Conservation (phyloP, 2,113 vertebrate species). For the Gymnorhina tibicen region DNA sequence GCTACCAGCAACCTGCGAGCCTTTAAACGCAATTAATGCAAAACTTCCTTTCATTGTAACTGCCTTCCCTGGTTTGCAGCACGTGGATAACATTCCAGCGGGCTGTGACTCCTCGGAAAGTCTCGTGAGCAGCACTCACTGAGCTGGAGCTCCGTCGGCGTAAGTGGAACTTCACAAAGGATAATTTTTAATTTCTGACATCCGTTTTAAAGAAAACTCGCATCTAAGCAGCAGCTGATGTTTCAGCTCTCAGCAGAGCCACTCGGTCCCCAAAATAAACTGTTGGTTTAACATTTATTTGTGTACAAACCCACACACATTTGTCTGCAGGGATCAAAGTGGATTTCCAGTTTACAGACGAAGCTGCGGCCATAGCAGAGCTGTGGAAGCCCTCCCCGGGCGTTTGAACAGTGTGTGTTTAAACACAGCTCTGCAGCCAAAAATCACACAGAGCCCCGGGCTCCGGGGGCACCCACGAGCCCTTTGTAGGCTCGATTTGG, state of each 20-base stretch:
- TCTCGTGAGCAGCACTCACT: neutral
- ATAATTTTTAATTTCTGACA: neutral
- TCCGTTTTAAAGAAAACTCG: neutral
- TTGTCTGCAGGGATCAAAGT: neutral
- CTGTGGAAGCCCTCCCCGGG: neutral
- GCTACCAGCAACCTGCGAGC: neutral
- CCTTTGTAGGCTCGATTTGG: neutral
- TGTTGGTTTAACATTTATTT: neutral
- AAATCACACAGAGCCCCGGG: neutral
- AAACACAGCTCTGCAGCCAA: neutral
- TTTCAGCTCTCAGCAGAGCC: neutral
- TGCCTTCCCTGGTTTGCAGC: neutral
- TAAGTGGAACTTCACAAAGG: neutral
- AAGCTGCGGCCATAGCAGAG: neutral
- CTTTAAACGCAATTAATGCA: neutral
- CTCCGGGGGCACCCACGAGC: neutral
- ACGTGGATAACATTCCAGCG: neutral
- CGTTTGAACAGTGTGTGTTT: fast-evolving
- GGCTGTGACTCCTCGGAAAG: neutral
- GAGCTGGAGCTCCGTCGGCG: neutral
- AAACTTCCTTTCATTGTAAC: neutral
- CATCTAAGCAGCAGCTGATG: neutral
- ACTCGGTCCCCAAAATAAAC: neutral
- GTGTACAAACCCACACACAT: fast-evolving
- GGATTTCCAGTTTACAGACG: fast-evolving